Base-by-base conservation (phyloP, 2,113 vertebrate genomes). In the Cromileptes altivelis region DNA sequence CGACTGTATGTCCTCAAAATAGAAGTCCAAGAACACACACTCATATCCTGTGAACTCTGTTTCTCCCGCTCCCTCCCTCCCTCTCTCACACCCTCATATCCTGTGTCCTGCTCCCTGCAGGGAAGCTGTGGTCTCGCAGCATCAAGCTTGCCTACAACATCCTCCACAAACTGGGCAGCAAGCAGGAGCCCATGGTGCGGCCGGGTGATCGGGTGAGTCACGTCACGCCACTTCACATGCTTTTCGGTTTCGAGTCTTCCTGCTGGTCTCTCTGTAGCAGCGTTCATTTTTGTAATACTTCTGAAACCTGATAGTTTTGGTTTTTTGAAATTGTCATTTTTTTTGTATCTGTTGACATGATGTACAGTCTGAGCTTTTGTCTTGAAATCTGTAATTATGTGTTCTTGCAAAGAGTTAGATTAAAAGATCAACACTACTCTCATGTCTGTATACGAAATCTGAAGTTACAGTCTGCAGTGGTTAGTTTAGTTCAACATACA, bases 71-170 rank as follows among this genome's bases (percentile, higher is more conserved):
- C 12, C 14, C 37, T 40, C 19, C 2, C 30, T 11, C 60, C 6
- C 19, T 23, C 37, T 53, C 52, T 55, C 63, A 49, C 70, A 68
- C 77, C 49, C 63, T 82, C 33, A 12, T 49, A n/a, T 77, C 75
- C 65, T 86, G 53, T 87, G 45, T 67, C 87, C 90, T 70, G 21
- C 90, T 71, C 92, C 89, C 83, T 84, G 84, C 89, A 99, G 98
- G 98, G 30, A 99, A 99, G 94, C 96, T 99, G 81, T 99, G 98
- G 98, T 98, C 98, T 65, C 97, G 98, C 93, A 99, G 98, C 94
- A 98, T 99, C 96, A 99, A 99, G 92, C 97, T 99, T 68, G 98
- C 98, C 85, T 99, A 99, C 94, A 99, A 99, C 93, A 99, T 99
- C 92, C 96, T 99, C 65, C 98, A 99, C 95, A 99, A 99, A 93